A percentile compares a stretch with the other conserved stretches of the same genome.
Evolutionary conservation across 1,140 invertebrate genomes (phyloP).

Genomic region (Orius insidiosus): DNA sequence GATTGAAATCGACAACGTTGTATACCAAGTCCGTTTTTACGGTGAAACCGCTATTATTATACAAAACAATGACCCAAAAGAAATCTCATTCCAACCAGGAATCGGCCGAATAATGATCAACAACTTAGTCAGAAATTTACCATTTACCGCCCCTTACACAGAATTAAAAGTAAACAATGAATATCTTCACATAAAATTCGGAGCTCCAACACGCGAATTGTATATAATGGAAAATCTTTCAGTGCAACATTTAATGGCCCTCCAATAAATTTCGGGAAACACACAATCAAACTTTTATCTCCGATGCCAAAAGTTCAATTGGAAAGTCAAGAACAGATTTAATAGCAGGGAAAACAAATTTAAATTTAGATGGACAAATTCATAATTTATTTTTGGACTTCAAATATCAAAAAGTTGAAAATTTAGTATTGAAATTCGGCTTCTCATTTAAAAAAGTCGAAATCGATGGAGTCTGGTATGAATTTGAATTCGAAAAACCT

Average conservation of each 20-base stretch:
- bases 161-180: conserved; percentile 51
- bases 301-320: conserved; percentile 73
- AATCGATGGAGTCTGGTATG: conserved; percentile 65
- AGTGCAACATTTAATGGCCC: conserved; percentile 84
- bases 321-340: conserved; percentile 53
- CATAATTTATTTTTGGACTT: conserved; percentile 69
- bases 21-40: conserved; percentile 71
- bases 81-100: conserved; percentile 66
- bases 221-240: conserved; percentile 70
- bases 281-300: conserved; percentile 63
- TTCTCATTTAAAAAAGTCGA: conserved; percentile 55
- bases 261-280: conserved; percentile 59
- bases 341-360: conserved; percentile 62
- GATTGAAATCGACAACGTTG: conserved; percentile 66
- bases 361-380: conserved; percentile 63
- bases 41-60: conserved; percentile 69
- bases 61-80: conserved; percentile 63
- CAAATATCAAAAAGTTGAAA: conserved; percentile 60
- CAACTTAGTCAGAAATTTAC: conserved; percentile 44
- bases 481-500: conserved; percentile 54
- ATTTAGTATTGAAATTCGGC: conserved; percentile 63
- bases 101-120: conserved; percentile 48
- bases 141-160: conserved; percentile 38
- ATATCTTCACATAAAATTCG: conserved; percentile 56
- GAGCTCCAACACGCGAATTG: conserved; percentile 79